phyloP scores from a whole-genome alignment of 2,797 vertebrate genomes.

The Phylloscopus collybita region DNA sequence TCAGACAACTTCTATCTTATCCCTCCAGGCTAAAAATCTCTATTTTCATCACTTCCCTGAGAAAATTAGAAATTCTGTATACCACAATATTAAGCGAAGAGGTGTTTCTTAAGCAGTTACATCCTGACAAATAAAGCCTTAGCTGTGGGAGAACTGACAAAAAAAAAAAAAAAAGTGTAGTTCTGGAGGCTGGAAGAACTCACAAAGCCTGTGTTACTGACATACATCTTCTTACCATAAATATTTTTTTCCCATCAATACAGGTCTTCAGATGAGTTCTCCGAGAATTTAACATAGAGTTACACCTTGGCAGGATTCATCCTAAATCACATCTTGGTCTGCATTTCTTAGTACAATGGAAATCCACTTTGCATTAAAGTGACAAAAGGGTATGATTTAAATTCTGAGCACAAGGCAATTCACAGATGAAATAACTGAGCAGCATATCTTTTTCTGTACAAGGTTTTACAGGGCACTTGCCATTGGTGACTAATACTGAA shows the following conservation, averaged over 20 bases:
- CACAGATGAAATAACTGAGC: conserved; percentile 53
- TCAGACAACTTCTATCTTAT: conserved; percentile 56
- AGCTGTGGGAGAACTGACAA: conserved; percentile 54
- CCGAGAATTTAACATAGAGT: conserved; percentile 45
- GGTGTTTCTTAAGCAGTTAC: conserved; percentile 63
- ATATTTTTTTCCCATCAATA: conserved; percentile 60
- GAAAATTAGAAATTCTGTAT: conserved; percentile 73
- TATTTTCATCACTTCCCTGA: conserved; percentile 60
- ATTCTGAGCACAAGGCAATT: conserved; percentile 54
- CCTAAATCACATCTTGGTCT: conserved; percentile 75
- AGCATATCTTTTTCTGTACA: conserved; percentile 12
- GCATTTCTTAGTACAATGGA: conserved; percentile 65
- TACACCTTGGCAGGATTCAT: conserved; percentile 62
- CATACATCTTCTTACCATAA: conserved; percentile 56
- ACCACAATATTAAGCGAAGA: conserved; percentile 61
- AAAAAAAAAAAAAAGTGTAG: not conserved
- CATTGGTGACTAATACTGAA: not conserved
- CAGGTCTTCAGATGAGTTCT: conserved; percentile 42
- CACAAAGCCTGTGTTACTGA: conserved; percentile 18
- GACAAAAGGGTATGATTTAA: conserved; percentile 72
- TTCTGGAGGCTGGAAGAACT: conserved; percentile 34
- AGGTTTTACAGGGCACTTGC: conserved; percentile 15
- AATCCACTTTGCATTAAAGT: conserved; percentile 58
- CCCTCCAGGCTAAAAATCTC: conserved; percentile 67
- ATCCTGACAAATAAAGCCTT: conserved; percentile 58